These are phyloP conservation scores for Drosophila meridiana DNA, from an alignment of 2,888 invertebrate genomes.

Conservation along the genomic window DNA sequence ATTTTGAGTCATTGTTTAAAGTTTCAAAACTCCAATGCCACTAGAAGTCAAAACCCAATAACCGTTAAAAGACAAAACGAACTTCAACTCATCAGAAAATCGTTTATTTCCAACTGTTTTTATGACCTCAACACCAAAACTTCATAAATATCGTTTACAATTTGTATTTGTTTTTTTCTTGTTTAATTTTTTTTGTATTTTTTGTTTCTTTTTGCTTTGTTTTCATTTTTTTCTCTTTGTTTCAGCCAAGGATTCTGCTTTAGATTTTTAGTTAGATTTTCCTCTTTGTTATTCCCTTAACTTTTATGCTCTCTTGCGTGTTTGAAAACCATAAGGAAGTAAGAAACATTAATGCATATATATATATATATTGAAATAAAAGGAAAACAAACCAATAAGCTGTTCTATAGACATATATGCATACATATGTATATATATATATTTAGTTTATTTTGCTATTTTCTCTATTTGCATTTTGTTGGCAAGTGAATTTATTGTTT, in stretches of 20 bases:
- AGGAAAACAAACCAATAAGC: constrained; percentile 6
- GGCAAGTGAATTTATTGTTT: constrained; percentile 22
- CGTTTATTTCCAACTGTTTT: constrained; percentile 53
- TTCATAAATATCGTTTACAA: constrained; percentile 57
- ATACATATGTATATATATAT: neutral
- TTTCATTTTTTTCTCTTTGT: constrained; percentile 7
- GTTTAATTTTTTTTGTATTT: neutral
- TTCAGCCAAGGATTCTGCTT: constrained; percentile 28
- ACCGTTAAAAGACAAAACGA: neutral
- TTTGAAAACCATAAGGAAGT: constrained; percentile 23
- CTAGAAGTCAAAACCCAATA: neutral
- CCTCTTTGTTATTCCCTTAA: constrained; percentile 29
- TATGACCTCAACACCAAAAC: constrained; percentile 54
- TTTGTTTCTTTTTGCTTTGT: constrained; percentile 12
- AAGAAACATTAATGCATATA: neutral
- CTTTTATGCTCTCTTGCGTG: constrained; percentile 40
- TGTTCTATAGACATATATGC: constrained; percentile 2
- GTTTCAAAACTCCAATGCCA: too few relatives aligned
- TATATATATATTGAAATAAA: constrained; percentile 2
- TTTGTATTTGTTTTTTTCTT: constrained; percentile 20
- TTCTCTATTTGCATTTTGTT: constrained; percentile 8
- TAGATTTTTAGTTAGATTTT: constrained; percentile 28
- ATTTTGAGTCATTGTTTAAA: too few relatives aligned
- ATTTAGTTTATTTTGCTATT: constrained; percentile 3
- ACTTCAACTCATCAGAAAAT: constrained; percentile 48